Evolutionary conservation across 2,888 invertebrate species (phyloP).

Genomic region (Beris morrisii): DNA sequence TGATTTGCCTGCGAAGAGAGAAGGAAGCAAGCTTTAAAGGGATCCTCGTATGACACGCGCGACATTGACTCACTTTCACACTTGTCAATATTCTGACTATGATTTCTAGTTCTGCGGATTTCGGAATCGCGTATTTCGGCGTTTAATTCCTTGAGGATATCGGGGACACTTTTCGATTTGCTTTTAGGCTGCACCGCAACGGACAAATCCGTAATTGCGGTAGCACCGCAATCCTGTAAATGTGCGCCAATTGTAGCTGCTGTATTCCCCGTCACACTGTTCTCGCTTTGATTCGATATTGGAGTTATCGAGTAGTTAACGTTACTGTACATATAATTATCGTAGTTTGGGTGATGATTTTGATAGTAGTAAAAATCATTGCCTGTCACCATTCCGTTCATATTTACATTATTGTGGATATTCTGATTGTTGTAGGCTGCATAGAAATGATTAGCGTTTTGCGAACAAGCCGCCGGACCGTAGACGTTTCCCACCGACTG

Average conservation of each 20-base stretch:
- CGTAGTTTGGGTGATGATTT: conserved; percentile 50
- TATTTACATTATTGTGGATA: conserved; percentile 31
- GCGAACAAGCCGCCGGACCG: conserved; percentile 2
- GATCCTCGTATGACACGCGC: neutral
- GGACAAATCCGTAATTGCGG: conserved; percentile 46
- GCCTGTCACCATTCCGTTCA: conserved; percentile 51
- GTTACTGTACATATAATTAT: conserved; percentile 51
- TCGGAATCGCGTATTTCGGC: conserved; percentile 63
- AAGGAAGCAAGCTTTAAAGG: neutral
- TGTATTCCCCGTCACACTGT: conserved; percentile 24
- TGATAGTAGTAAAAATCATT: conserved; percentile 54
- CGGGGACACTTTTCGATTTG: conserved; percentile 69
- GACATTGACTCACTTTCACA: conserved; percentile 18
- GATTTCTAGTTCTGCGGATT: conserved; percentile 59
- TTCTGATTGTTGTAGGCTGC: conserved; percentile 1
- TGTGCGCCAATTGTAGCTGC: conserved; percentile 46
- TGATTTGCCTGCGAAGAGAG: conserved; percentile 6
- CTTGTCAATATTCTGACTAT: conserved; percentile 58
- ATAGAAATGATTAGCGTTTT: conserved; percentile 27
- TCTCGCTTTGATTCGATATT: conserved; percentile 22
- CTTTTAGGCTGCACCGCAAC: conserved; percentile 51
- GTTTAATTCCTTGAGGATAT: conserved; percentile 74
- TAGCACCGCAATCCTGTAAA: conserved; percentile 55
- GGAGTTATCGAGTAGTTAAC: conserved; percentile 10
- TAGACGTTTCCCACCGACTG: neutral